phyloP scores from a whole-genome alignment of 2,888 invertebrate species.

The Drosophila buzzatii region DNA sequence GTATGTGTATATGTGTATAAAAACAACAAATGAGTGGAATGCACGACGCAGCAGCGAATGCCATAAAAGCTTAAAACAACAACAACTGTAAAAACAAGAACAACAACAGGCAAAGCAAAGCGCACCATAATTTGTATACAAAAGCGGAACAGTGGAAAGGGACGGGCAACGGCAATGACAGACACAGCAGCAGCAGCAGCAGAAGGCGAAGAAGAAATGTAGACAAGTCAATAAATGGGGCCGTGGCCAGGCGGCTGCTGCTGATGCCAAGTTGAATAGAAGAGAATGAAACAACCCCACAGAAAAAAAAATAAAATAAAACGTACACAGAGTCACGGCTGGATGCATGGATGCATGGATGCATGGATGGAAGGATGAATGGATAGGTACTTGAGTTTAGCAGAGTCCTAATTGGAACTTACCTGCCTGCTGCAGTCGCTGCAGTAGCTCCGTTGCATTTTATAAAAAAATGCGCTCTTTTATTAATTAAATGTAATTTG shows the following conservation, averaged over 20 bases:
- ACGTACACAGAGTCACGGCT: constrained; percentile 6
- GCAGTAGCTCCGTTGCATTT: constrained; percentile 53
- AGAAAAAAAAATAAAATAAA: constrained; percentile 17
- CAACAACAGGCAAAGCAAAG: constrained; percentile 46
- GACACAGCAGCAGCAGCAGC: constrained; percentile 39
- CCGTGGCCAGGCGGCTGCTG: constrained; percentile 63
- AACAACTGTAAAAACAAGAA: constrained; percentile 69
- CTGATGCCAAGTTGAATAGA: constrained; percentile 38
- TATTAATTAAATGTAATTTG: constrained; percentile 36
- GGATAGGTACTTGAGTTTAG: constrained; percentile 38
- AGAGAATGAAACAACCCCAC: constrained; percentile 46
- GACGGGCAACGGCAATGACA: constrained; percentile 61
- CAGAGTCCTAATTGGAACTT: constrained; percentile 57
- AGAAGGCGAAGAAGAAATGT: constrained; percentile 50
- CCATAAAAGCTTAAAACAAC: constrained; percentile 75
- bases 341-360: constrained; percentile 25
- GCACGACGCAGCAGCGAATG: constrained; percentile 41
- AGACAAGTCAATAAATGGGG: constrained; percentile 78
- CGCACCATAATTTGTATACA: constrained; percentile 76
- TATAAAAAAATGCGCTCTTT: constrained; percentile 27
- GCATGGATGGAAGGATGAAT: constrained; percentile 24
- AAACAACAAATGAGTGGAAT: constrained; percentile 37
- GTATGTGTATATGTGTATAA: constrained; percentile 15
- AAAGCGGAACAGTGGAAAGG: constrained; percentile 53
- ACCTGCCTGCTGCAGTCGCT: constrained; percentile 57